Evolutionary conservation across 1,140 invertebrate genomes (phyloP).

Genomic region (Planococcus citri): DNA sequence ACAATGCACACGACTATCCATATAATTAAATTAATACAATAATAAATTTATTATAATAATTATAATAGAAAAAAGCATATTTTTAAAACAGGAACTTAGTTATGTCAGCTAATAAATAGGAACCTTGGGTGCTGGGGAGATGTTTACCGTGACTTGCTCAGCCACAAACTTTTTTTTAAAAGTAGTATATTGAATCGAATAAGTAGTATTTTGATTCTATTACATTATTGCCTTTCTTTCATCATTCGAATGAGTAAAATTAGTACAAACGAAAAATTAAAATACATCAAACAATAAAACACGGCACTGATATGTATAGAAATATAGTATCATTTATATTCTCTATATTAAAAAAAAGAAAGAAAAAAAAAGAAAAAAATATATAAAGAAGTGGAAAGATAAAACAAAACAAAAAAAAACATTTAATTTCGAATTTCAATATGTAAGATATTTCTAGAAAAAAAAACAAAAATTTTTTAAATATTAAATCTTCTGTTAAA

Average conservation of each 20-base stretch:
- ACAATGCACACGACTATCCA: slow-evolving; percentile 25
- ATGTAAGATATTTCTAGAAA: not conserved
- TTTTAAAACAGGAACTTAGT: slow-evolving; percentile 36
- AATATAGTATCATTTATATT: not conserved
- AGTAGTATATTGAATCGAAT: too few species aligned
- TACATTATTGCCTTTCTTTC: not conserved
- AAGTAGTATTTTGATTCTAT: too few species aligned
- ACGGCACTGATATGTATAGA: not conserved
- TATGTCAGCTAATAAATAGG: slow-evolving; percentile 36
- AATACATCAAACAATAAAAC: too few species aligned
- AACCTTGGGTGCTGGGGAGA: slow-evolving; percentile 36
- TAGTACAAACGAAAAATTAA: not conserved
- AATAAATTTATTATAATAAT: slow-evolving; percentile 25
- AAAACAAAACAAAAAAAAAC: not conserved
- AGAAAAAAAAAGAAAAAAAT: not conserved
- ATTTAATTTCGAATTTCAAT: not conserved
- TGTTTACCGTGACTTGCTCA: slow-evolving; percentile 23
- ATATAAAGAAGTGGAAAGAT: too few species aligned
- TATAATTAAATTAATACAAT: slow-evolving; percentile 25
- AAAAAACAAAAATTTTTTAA: too few species aligned
- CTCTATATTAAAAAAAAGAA: too few species aligned
- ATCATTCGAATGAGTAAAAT: not conserved
- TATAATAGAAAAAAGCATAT: slow-evolving; percentile 25
- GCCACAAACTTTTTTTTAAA: not conserved
- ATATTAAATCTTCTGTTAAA: too few species aligned